These are phyloP conservation scores for Tenthredo livida DNA, from an alignment of 2,888 invertebrate genomes.

Conservation along the genomic window DNA sequence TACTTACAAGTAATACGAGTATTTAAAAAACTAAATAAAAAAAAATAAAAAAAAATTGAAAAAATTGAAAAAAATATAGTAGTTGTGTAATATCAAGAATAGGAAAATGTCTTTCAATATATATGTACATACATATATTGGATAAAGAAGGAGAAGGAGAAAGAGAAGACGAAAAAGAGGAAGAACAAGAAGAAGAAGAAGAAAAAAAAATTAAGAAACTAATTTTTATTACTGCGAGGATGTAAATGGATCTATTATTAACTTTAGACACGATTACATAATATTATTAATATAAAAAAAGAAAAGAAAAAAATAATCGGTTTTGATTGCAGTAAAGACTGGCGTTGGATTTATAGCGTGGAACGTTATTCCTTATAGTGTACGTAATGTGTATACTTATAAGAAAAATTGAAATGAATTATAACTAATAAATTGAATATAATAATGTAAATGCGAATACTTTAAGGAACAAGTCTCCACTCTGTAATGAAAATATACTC, in stretches of 20 bases:
- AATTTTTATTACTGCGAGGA: conserved; percentile 32
- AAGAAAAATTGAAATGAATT: background rate
- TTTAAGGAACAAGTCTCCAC: conserved; percentile 8
- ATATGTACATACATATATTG: conserved; percentile 57
- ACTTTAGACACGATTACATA: conserved; percentile 58
- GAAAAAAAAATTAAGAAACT: conserved; percentile 1
- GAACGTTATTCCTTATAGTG: background rate
- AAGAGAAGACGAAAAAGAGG: conserved; percentile 47
- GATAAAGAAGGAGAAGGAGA: conserved; percentile 53
- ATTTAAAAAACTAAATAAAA: conserved; percentile 71
- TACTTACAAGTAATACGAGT: conserved; percentile 74
- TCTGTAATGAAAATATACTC: conserved; percentile 2
- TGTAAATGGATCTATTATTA: conserved; percentile 42
- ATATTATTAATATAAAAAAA: conserved; percentile 59
- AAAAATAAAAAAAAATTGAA: conserved; percentile 65
- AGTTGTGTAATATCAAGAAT: conserved; percentile 38
- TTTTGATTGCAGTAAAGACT: conserved; percentile 29
- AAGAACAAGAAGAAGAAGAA: conserved; percentile 27
- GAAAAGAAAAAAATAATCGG: background rate
- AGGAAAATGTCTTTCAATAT: conserved; percentile 56
- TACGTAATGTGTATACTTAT: background rate
- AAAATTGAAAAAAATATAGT: conserved; percentile 58
- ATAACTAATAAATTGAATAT: conserved; percentile 6
- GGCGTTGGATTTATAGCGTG: background rate
- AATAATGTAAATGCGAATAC: background rate